phyloP scores from a whole-genome alignment of 2,113 vertebrate genomes.

The Meleagris gallopavo region DNA sequence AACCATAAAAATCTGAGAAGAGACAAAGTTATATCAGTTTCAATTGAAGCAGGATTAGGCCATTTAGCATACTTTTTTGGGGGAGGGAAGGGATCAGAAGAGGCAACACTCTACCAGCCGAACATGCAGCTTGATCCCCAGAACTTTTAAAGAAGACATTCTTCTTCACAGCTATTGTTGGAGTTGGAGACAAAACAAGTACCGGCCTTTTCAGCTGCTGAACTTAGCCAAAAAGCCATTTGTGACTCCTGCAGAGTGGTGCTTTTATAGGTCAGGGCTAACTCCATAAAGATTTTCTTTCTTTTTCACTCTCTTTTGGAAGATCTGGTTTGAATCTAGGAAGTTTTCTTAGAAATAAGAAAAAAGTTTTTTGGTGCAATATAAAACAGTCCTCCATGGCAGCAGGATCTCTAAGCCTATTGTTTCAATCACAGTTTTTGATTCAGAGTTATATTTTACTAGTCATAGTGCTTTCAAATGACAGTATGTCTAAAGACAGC shows the following conservation, averaged over 20 bases:
- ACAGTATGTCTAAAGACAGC: not conserved
- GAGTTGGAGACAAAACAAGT: conserved; percentile 62
- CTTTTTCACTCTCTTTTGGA: conserved; percentile 21
- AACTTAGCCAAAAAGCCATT: conserved; percentile 72
- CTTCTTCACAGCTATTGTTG: conserved; percentile 66
- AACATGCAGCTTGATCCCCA: conserved; percentile 67
- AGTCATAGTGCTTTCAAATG: not conserved
- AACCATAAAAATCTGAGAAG: not conserved
- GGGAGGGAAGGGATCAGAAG: not conserved
- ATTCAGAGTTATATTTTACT: not conserved
- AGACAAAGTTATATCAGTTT: not conserved
- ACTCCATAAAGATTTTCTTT: conserved; percentile 49
- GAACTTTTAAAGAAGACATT: conserved; percentile 72
- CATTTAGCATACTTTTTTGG: not conserved
- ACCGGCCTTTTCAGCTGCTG: conserved; percentile 64
- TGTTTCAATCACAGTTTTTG: conserved; percentile 10
- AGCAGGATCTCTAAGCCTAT: not conserved
- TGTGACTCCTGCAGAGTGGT: conserved; percentile 55
- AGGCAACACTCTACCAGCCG: not conserved
- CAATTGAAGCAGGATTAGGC: conserved; percentile 21
- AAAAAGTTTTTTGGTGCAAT: not conserved
- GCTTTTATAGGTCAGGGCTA: conserved; percentile 67
- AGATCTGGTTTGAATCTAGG: conserved; percentile 20
- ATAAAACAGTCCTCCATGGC: not conserved
- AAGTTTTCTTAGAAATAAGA: conserved; percentile 17